Evolutionary conservation across 2,113 vertebrate genomes (phyloP).

Genomic region (Brachypteracias leptosomus): DNA sequence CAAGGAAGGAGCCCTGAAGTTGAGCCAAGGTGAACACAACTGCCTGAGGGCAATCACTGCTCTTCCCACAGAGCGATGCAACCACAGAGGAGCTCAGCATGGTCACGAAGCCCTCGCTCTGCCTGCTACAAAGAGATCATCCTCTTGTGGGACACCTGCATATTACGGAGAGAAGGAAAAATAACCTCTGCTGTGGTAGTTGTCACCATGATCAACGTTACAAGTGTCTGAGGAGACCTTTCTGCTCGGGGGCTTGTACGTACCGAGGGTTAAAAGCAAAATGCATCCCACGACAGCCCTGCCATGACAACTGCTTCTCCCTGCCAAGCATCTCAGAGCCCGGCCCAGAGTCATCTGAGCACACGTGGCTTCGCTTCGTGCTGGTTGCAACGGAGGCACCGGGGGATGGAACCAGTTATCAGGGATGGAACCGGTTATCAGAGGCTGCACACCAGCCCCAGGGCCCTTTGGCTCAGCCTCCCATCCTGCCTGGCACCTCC

Average conservation of each 20-base stretch:
- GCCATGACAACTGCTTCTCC: background rate
- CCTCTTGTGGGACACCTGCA: background rate
- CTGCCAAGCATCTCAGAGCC: background rate
- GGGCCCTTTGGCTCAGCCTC: background rate
- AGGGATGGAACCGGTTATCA: accelerated
- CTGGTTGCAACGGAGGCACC: background rate
- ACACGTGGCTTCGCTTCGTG: background rate
- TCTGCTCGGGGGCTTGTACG: background rate
- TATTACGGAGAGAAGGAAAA: background rate
- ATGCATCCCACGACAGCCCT: background rate
- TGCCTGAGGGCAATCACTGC: background rate
- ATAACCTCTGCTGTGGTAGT: background rate
- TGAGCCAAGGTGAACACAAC: background rate
- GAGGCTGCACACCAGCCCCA: accelerated
- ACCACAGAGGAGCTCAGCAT: background rate
- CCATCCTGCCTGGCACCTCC: accelerated
- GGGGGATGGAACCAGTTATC: background rate
- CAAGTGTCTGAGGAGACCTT: background rate
- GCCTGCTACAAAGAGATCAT: background rate
- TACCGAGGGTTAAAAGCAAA: background rate
- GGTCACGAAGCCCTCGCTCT: background rate
- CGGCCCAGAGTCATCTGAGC: background rate
- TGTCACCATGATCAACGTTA: background rate
- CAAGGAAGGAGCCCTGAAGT: background rate
- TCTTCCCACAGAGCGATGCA: accelerated